phyloP scores from a whole-genome alignment of 1,140 invertebrate genomes.

The Coenobita brevimanus region DNA sequence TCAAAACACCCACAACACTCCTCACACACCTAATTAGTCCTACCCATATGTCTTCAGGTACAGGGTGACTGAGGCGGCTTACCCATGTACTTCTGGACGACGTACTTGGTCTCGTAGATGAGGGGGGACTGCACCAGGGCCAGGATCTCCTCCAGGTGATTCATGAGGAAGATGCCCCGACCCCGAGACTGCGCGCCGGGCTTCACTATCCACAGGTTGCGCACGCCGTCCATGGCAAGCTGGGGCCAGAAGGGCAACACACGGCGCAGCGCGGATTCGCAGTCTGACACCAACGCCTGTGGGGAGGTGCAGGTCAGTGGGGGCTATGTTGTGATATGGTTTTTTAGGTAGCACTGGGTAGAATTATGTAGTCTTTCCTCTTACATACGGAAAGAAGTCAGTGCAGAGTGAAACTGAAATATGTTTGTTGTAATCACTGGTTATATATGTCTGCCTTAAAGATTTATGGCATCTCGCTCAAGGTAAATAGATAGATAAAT shows the following conservation, averaged over 20 bases:
- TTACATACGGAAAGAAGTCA: too few species aligned
- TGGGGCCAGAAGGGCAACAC: slow-evolving; percentile 85
- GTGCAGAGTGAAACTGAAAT: too few species aligned
- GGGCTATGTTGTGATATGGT: too few species aligned
- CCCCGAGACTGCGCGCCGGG: slow-evolving; percentile 95
- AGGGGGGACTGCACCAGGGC: slow-evolving; percentile 73
- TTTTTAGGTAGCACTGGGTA: too few species aligned
- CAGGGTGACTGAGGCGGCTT: slow-evolving; percentile 75
- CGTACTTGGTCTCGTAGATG: slow-evolving; percentile 83
- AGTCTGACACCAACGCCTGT: slow-evolving; percentile 66
- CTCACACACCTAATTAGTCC: too few species aligned
- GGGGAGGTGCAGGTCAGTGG: neutral
- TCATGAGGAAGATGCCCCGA: slow-evolving; percentile 89
- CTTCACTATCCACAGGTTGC: slow-evolving; percentile 96
- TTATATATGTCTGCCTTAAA: too few species aligned
- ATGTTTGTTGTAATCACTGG: too few species aligned
- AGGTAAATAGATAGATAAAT: too few species aligned
- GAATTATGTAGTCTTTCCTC: too few species aligned
- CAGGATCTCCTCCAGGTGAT: slow-evolving; percentile 89
- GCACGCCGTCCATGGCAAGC: slow-evolving; percentile 83
- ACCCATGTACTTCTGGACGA: slow-evolving; percentile 95
- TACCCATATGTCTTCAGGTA: too few species aligned
- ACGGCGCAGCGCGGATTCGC: slow-evolving; percentile 76
- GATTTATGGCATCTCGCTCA: too few species aligned
- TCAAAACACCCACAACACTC: too few species aligned